Evolutionary conservation across 2,888 invertebrate genomes (phyloP).

Genomic region (Drosophila fulvimacula): DNA sequence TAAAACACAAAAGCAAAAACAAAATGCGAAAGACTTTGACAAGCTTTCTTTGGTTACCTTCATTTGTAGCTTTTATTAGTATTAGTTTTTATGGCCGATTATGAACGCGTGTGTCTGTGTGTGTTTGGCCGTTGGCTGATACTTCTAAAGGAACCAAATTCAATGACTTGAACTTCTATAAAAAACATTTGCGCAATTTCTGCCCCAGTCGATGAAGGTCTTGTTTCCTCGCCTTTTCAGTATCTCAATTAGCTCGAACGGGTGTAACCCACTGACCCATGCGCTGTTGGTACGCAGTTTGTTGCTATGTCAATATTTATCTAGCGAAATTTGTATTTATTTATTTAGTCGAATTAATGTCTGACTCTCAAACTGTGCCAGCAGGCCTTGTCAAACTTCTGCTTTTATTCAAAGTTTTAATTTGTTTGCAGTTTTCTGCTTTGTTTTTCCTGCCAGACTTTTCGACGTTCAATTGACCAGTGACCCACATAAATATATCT

Average conservation of each 20-base stretch:
- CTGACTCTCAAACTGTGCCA: slow-evolving; percentile 15
- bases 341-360: background rate
- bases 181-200: slow-evolving; percentile 55
- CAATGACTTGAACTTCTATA: slow-evolving; percentile 55
- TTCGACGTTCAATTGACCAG: slow-evolving; percentile 1
- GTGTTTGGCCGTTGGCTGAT: slow-evolving; percentile 18
- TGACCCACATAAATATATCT: slow-evolving; percentile 28
- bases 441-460: background rate
- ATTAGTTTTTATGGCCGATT: slow-evolving; percentile 28
- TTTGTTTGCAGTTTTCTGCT: slow-evolving; percentile 14
- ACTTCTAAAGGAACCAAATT: slow-evolving; percentile 37
- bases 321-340: background rate
- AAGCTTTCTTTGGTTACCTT: background rate
- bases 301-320: background rate
- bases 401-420: background rate
- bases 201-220: slow-evolving; percentile 19
- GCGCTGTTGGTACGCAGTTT: background rate
- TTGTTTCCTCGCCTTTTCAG: slow-evolving; percentile 15
- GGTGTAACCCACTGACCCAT: background rate
- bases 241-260: slow-evolving; percentile 16
- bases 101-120: slow-evolving; percentile 15
- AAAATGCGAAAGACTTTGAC: background rate
- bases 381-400: slow-evolving; percentile 1
- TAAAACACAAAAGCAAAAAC: background rate
- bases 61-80: background rate